Conservation (phyloP, 2,797 vertebrate species). For the Ciconia nigra region DNA sequence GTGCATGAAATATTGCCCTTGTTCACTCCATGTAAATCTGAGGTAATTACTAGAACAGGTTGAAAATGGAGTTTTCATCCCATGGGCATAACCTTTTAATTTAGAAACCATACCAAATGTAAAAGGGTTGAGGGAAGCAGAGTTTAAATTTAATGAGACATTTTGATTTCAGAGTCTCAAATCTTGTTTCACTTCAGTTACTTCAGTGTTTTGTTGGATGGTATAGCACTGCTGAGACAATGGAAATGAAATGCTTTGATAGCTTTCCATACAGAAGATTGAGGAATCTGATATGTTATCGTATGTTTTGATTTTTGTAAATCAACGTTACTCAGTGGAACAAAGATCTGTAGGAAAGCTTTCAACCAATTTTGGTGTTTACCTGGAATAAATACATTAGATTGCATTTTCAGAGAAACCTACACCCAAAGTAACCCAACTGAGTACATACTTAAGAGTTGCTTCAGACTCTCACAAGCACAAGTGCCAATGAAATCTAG, state of each 20-base stretch:
- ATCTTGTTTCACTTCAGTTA: neutral
- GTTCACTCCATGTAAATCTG: neutral
- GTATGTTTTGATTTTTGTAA: neutral
- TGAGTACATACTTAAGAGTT: neutral
- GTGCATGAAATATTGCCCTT: neutral
- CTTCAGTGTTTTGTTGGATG: neutral
- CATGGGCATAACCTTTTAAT: neutral
- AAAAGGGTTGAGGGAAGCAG: neutral
- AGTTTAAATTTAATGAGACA: neutral
- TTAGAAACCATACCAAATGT: neutral
- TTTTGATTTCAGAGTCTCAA: neutral
- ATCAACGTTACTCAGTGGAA: neutral
- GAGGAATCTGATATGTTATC: neutral
- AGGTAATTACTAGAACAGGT: neutral
- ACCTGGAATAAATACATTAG: neutral
- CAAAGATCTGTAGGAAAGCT: neutral
- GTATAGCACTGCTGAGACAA: neutral
- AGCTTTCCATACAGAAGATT: neutral
- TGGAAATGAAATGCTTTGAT: neutral
- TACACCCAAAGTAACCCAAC: neutral
- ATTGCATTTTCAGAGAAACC: neutral
- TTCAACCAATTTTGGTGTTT: neutral
- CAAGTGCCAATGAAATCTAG: neutral
- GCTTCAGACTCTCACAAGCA: neutral
- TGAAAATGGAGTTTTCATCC: conserved; percentile 13